These are phyloP conservation scores for Xenops minutus DNA, from an alignment of 2,797 vertebrate genomes.

Conservation along the genomic window DNA sequence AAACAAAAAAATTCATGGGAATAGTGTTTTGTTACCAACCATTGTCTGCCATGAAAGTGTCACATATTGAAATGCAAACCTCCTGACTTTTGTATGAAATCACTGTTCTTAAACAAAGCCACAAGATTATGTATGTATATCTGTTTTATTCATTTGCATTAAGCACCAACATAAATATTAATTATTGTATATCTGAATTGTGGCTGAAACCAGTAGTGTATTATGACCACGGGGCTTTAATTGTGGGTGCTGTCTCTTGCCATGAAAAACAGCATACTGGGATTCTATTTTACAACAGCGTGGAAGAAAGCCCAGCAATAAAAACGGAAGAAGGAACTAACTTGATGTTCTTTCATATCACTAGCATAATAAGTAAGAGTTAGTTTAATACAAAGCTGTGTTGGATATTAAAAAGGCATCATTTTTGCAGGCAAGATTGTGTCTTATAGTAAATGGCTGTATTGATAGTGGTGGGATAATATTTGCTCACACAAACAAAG, in stretches of 20 bases:
- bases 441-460: not conserved
- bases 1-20: not conserved
- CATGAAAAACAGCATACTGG: not conserved
- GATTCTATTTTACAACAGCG: not conserved
- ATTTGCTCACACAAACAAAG: not conserved
- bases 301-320: not conserved
- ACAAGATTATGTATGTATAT: not conserved
- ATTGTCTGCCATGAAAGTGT: not conserved
- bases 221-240: not conserved
- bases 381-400: not conserved
- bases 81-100: not conserved
- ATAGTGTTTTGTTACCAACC: not conserved
- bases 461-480: not conserved
- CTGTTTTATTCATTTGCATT: not conserved
- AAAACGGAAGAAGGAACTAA: not conserved
- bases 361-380: not conserved
- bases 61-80: not conserved
- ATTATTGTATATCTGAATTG: not conserved
- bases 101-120: not conserved
- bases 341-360: not conserved
- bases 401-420: not conserved
- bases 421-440: not conserved
- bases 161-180: not conserved
- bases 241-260: no score
- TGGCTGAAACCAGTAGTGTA: not conserved